These are phyloP conservation scores for Alca torda DNA, from an alignment of 2,797 vertebrate genomes.

Conservation along the genomic window DNA sequence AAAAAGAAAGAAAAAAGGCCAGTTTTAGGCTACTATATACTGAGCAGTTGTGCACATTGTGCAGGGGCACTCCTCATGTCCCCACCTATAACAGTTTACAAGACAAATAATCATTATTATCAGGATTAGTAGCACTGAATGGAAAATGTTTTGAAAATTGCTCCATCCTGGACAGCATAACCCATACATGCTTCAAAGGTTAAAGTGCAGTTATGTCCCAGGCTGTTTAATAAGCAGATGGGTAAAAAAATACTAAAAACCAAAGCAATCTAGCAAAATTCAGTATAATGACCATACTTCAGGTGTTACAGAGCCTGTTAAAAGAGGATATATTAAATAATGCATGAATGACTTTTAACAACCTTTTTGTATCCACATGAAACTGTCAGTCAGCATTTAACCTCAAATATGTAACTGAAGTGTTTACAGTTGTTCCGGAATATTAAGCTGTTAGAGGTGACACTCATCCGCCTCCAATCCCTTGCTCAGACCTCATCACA, in stretches of 20 bases:
- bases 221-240: background rate
- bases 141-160: background rate
- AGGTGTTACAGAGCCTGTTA: background rate
- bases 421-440: background rate
- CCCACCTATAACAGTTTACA: background rate
- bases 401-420: background rate
- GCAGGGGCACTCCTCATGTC: background rate
- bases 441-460: background rate
- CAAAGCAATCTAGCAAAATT: background rate
- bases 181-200: background rate
- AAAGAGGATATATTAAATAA: background rate
- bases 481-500: conserved; percentile 9
- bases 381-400: background rate
- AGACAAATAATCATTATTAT: background rate
- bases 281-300: background rate
- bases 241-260: background rate
- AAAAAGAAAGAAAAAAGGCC: no score
- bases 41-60: background rate
- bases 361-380: background rate
- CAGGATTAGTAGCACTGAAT: background rate
- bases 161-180: background rate
- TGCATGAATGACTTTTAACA: background rate
- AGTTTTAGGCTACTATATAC: background rate
- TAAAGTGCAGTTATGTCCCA: background rate
- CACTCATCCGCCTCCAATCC: background rate